A percentile compares a stretch with the other conserved stretches of the same genome.
Evolutionary conservation across 2,113 vertebrate species (phyloP).

Genomic region (Stegastes partitus): DNA sequence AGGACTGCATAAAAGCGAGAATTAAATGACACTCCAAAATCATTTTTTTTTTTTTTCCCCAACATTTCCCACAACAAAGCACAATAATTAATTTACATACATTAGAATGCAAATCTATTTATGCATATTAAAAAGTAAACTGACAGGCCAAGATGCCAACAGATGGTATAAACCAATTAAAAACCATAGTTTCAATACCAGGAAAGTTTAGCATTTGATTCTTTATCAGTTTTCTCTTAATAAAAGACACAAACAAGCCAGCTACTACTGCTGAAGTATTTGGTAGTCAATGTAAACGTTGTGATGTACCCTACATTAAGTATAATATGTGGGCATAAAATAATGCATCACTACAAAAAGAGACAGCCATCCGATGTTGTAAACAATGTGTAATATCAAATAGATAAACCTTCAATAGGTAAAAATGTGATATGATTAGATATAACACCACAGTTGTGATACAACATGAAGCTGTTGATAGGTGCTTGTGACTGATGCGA

Average conservation of each 20-base stretch:
- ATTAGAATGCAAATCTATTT: conserved; percentile 27
- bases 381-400: not conserved
- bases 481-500: not conserved
- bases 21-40: not conserved
- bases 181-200: conserved; percentile 1
- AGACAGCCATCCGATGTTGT: not conserved
- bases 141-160: no score
- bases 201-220: not conserved
- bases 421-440: not conserved
- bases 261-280: not conserved
- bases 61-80: conserved; percentile 6
- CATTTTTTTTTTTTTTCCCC: not conserved
- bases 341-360: not conserved
- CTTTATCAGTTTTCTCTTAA: not conserved
- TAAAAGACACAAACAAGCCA: no score
- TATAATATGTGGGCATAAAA: not conserved
- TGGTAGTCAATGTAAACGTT: not conserved
- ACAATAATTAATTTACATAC: conserved; percentile 18
- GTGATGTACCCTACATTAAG: not conserved
- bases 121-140: conserved; percentile 2
- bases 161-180: conserved; percentile 43
- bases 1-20: not conserved
- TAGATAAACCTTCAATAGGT: not conserved
- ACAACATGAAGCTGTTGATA: not conserved
- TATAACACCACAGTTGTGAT: not conserved